phyloP scores from a whole-genome alignment of 2,888 invertebrate genomes.

The Palloptera scutellata region DNA sequence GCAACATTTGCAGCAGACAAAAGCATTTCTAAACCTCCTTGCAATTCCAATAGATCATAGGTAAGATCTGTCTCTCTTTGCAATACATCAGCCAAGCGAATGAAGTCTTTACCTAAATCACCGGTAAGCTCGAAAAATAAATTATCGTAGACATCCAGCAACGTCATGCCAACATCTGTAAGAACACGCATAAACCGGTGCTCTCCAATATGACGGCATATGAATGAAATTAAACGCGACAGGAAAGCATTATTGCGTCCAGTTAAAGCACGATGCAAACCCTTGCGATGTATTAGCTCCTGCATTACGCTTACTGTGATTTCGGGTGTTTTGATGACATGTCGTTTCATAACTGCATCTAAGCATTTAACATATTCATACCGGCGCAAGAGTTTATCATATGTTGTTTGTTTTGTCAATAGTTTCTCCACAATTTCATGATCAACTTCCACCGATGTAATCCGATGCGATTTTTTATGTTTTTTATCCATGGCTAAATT shows the following conservation, averaged over 20 bases:
- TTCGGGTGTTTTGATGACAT: slow-evolving; percentile 76
- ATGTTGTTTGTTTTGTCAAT: slow-evolving; percentile 54
- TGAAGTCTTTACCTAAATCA: slow-evolving; percentile 70
- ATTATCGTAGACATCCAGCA: slow-evolving; percentile 79
- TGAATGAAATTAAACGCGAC: slow-evolving; percentile 75
- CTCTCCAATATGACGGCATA: slow-evolving; percentile 78
- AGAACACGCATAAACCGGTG: slow-evolving; percentile 77
- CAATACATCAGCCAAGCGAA: slow-evolving; percentile 70
- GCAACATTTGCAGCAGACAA: slow-evolving; percentile 69
- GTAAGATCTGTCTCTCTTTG: slow-evolving; percentile 75
- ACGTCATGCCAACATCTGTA: slow-evolving; percentile 76
- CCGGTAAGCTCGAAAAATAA: slow-evolving; percentile 71
- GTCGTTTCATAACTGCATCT: slow-evolving; percentile 71
- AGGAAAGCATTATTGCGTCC: slow-evolving; percentile 76
- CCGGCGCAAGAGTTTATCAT: slow-evolving; percentile 77
- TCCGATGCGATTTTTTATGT: slow-evolving; percentile 43
- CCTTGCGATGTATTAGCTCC: slow-evolving; percentile 85
- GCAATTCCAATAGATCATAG: slow-evolving; percentile 70
- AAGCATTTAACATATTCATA: slow-evolving; percentile 86
- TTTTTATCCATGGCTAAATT: slow-evolving; percentile 45
- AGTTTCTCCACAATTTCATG: slow-evolving; percentile 65
- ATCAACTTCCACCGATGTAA: slow-evolving; percentile 64
- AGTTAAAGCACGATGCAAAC: slow-evolving; percentile 77
- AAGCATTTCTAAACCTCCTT: slow-evolving; percentile 75
- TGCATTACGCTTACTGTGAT: slow-evolving; percentile 82